phyloP scores from a whole-genome alignment of 2,888 invertebrate species.

The Blera fallax region DNA sequence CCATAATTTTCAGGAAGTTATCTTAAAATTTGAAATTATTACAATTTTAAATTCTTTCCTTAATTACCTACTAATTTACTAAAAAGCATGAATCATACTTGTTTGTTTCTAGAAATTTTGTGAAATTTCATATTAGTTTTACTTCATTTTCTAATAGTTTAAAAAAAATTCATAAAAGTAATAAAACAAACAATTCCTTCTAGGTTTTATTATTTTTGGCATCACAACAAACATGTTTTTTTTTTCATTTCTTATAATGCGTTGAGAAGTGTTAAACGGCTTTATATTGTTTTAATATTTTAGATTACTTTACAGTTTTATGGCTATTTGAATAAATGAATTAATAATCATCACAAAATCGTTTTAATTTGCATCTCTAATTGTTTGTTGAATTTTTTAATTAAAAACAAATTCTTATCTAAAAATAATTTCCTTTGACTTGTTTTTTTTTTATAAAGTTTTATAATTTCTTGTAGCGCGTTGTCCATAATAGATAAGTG shows the following conservation, averaged over 20 bases:
- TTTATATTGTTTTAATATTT: constrained; percentile 1
- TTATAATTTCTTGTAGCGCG: background rate
- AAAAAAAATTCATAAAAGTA: background rate
- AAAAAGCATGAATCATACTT: background rate
- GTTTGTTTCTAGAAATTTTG: background rate
- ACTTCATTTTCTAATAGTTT: background rate
- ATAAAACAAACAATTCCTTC: constrained; percentile 1
- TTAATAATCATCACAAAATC: constrained; percentile 5
- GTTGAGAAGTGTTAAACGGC: background rate
- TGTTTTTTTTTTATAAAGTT: background rate
- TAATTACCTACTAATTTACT: background rate
- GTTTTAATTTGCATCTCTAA: background rate
- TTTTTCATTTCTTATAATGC: constrained; percentile 9
- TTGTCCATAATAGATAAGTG: background rate
- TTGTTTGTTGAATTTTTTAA: constrained; percentile 6
- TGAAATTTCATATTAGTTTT: background rate
- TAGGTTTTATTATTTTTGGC: constrained; percentile 11
- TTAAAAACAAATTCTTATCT: constrained; percentile 2
- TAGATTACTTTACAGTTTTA: constrained; percentile 11
- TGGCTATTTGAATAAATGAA: background rate
- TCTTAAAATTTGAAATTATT: background rate
- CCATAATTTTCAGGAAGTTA: background rate
- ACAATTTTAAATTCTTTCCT: background rate
- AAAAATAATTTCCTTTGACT: background rate
- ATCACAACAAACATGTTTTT: constrained; percentile 6